Percentiles rank a stretch among this genome's conserved stretches.
Evolutionary conservation across 2,113 vertebrate species (phyloP).

Genomic region (Mustela nigripes): DNA sequence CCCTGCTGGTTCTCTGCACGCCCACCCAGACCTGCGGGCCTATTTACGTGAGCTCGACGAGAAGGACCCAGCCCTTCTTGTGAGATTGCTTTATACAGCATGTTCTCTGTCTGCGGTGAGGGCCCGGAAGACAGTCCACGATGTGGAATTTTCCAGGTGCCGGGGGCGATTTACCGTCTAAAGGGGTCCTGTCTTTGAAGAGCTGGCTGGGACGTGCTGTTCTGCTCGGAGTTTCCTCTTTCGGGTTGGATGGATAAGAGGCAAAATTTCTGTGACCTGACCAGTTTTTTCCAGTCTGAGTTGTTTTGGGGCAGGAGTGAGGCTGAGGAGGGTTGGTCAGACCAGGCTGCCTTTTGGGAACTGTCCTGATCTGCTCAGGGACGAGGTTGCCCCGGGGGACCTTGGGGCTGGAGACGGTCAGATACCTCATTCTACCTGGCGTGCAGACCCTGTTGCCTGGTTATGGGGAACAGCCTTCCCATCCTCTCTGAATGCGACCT

Average conservation of each 20-base stretch:
- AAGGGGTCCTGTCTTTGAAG: not conserved
- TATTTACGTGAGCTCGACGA: not conserved
- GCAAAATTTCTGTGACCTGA: not conserved
- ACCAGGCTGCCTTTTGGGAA: not conserved
- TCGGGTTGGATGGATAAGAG: not conserved
- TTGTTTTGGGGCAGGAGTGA: not conserved
- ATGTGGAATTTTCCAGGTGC: not conserved
- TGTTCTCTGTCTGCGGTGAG: not conserved
- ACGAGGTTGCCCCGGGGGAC: too few relatives aligned
- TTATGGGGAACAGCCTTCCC: not conserved
- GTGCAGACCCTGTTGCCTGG: too few relatives aligned
- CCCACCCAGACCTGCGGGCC: not conserved
- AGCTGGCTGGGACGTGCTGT: not conserved
- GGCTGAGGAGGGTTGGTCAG: not conserved
- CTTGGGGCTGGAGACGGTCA: not conserved
- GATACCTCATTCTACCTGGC: not conserved
- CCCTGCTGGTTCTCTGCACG: accelerated
- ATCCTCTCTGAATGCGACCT: too few relatives aligned
- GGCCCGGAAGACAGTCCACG: not conserved
- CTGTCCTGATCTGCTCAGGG: not conserved
- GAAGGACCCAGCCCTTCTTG: not conserved
- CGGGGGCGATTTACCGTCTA: not conserved
- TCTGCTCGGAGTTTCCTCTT: not conserved
- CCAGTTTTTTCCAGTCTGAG: not conserved
- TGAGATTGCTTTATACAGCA: not conserved